Evolutionary conservation across 2,888 invertebrate species (phyloP), one percentile per base, ranked within the genome.

Genomic region (Torymus auratus): DNA sequence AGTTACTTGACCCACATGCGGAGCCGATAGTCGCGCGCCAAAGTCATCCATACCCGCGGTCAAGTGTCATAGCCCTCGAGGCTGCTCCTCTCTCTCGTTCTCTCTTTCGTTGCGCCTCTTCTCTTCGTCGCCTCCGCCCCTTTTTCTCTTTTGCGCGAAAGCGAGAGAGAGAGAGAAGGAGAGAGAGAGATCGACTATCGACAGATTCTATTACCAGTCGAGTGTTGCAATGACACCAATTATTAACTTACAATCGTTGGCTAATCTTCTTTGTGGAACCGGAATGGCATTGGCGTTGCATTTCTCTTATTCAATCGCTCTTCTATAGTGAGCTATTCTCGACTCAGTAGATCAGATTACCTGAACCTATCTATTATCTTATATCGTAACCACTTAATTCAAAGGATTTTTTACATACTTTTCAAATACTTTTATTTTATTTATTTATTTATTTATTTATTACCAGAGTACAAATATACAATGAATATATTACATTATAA

Each of bases 191-290:
- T 64, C 67, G 20, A 23, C 74, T 56, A 17, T 62, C 67, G 71
- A 53, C 61, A 65, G 80, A 73, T 83, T 83, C 80, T 68, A 52
- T 83, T 82, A 82, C 81, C 5, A 11, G 13, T 11, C 0, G 53
- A 56, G 72, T 82, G 65, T 80, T 80, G 78, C 69, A 84, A 83
- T 68, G 55, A 41, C 62, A 67, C 23, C 72, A 74, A 80, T 81
- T 60, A 80, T 75, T 81, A 80, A 71, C 80, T 80, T 79, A 79
- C 75, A 77, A 67, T 71, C 76, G 76, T 82, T 81, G 79, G 69
- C 28, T 78, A 78, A 82, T 80, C 80, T 82, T 80, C 82, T 81
- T 80, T 67, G 15, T 60, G 67, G 61, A 67, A 60, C 28, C 67
- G 61, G 55, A 53, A 67, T 67, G 65, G 23, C 64, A 58, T 71